Evolutionary conservation across 2,797 vertebrate genomes (phyloP), one percentile per base, ranked within the genome.

Genomic region (Gymnothorax reevesii): DNA sequence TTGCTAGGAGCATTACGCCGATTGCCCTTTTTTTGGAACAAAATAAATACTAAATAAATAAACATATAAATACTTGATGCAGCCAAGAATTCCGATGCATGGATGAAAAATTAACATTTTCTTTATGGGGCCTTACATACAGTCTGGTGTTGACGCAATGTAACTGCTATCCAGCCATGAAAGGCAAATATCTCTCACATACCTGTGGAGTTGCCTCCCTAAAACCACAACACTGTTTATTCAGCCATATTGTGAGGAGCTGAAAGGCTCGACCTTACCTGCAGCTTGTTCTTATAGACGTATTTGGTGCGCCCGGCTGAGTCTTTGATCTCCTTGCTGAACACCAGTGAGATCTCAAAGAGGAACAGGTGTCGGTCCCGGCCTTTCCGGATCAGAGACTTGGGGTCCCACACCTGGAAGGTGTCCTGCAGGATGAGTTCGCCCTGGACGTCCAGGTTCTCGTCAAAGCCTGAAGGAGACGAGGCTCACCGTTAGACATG

Each of bases 331-430:
- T 99, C 98, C 91, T 99, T 99, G 94, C 98, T 99, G 93, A 99
- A 99, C 89, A 99, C 97, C 89, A 99, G 95, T 1, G 97, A 99
- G 93, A 98, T 98, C 95, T 99, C 98, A 86, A 99, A 99, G 90
- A 99, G 97, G 94, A 99, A 99, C 89, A 99, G 96, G 94, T 99
- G 98, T 9, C 98, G 95, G 91, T 99, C 98, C 55, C 98, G 95
- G 22, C 98, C 98, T 88, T 99, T 99, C 89, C 98, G 96, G 94
- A 99, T 99, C 89, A 99, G 96, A 6, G 98, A 98, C 90, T 98
- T 98, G 7, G 98, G 98, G 90, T 99, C 98, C 98, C 98, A 99
- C 25, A 99, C 98, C 96, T 99, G 98, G 93, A 99, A 99, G 83
- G 98, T 97, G 93, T 99, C 98, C 94, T 99, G 98, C 83, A 99